Base-by-base conservation (phyloP, 2,888 invertebrate genomes). In the Furcula furcula region DNA sequence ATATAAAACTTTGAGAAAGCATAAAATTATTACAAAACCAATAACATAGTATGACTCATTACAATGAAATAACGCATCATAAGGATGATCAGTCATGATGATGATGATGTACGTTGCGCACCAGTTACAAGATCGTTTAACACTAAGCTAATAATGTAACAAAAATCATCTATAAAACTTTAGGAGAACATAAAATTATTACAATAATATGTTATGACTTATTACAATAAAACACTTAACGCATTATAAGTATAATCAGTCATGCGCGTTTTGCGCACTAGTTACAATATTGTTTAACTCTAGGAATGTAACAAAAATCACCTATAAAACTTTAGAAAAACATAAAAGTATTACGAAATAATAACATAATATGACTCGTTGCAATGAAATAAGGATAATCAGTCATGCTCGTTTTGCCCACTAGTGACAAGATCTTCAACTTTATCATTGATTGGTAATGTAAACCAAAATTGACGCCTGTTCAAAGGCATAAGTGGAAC, bases 401-500 rank as follows among this genome's bases (percentile, higher is more conserved):
- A 18, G 7, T 18, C 4, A 7, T 4, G 7, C 4, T 5, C 7
- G 4, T 5, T 18, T 18, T 18, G 18, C 18, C 18, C 18, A 18
- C 18, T 4, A 18, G 15, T 31, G 29, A 19, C 20, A 10, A 31
- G 20, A 31, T 18, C 31, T 31, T 31, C 29, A 31, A 37, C 14
- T 20, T 21, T 33, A 33, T 27, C 27, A 33, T 14, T 33, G 26
- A 20, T 31, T 20, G 31, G 19, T 32, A 26, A 11, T 12, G 21
- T 31, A 13, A 32, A 15, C 32, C 31, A 35, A 35, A 40, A 35
- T 16, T 40, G 28, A 21, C 40, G 30, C 34, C 31, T 31, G 20
- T 26, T 40, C 14, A 31, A 19, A 37, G 36, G 36, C 36, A 36
- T 36, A 34, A 36, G 34, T 21, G 36, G 36, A 29, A 41, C 36